Evolutionary conservation across 2,888 invertebrate genomes (phyloP).

Genomic region (Nineta flava): DNA sequence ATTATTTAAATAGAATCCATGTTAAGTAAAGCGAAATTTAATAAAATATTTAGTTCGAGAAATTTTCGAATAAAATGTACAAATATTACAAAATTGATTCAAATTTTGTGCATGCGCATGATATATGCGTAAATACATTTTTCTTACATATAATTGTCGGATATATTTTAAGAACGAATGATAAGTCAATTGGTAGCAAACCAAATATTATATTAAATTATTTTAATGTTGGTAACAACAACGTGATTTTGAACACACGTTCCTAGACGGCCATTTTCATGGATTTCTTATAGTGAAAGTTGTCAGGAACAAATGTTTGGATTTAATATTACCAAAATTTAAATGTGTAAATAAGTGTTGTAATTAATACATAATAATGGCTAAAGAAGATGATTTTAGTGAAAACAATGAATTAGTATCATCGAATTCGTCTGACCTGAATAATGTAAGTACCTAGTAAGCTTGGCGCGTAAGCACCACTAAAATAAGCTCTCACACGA

Average conservation of each 20-base stretch:
- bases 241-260: conserved; percentile 3
- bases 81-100: too few species aligned
- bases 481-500: not conserved
- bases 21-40: too few species aligned
- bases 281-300: conserved; percentile 1
- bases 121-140: too few species aligned
- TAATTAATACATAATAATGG: not conserved
- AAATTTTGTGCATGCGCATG: too few species aligned
- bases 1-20: too few species aligned
- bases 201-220: too few species aligned
- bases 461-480: conserved; percentile 3
- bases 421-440: conserved; percentile 1
- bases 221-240: conserved; percentile 1
- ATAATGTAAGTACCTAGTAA: conserved; percentile 1
- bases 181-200: too few species aligned
- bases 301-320: conserved; percentile 1
- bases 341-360: conserved; percentile 1
- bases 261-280: conserved; percentile 3
- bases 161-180: too few species aligned
- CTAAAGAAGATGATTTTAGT: not conserved
- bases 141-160: too few species aligned
- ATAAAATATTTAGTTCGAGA: too few species aligned
- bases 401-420: not conserved
- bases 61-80: too few species aligned
- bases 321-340: not conserved